These are phyloP conservation scores for Pherbina coryleti DNA, from an alignment of 2,888 invertebrate species.

Conservation along the genomic window DNA sequence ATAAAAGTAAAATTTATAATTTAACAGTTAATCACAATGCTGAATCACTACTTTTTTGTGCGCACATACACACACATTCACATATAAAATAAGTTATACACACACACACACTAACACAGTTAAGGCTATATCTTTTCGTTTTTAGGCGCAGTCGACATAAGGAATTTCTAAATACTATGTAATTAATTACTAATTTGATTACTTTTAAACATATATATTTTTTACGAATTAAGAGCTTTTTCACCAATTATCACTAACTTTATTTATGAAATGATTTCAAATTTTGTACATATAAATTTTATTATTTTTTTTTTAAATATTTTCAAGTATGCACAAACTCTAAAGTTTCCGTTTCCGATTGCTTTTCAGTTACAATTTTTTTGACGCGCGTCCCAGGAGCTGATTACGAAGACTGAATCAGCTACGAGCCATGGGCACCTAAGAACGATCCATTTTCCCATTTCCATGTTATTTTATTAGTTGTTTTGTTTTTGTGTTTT, in stretches of 20 bases:
- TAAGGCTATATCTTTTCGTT: background rate
- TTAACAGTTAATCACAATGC: no score
- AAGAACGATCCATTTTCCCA: conserved; percentile 43
- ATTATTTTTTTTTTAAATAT: no score
- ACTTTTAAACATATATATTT: background rate
- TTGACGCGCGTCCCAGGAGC: conserved; percentile 57
- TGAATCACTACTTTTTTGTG: background rate
- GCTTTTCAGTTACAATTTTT: conserved; percentile 33
- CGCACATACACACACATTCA: background rate
- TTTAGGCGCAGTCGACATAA: background rate
- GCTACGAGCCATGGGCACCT: conserved; percentile 44
- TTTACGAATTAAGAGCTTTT: no score
- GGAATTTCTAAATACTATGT: conserved; percentile 16
- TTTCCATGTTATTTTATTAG: conserved; percentile 20
- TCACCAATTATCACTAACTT: background rate
- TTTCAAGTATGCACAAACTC: conserved; percentile 8
- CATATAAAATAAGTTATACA: background rate
- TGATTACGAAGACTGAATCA: conserved; percentile 66
- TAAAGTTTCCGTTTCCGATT: conserved; percentile 44
- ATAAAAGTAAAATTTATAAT: no score
- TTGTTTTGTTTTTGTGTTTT: conserved; percentile 2
- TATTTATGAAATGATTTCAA: conserved; percentile 15
- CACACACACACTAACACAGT: background rate
- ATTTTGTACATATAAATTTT: conserved; percentile 21
- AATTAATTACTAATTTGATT: conserved; percentile 21